Base-by-base conservation (phyloP, 2,888 invertebrate species). In the Theodoxus fluviatilis region DNA sequence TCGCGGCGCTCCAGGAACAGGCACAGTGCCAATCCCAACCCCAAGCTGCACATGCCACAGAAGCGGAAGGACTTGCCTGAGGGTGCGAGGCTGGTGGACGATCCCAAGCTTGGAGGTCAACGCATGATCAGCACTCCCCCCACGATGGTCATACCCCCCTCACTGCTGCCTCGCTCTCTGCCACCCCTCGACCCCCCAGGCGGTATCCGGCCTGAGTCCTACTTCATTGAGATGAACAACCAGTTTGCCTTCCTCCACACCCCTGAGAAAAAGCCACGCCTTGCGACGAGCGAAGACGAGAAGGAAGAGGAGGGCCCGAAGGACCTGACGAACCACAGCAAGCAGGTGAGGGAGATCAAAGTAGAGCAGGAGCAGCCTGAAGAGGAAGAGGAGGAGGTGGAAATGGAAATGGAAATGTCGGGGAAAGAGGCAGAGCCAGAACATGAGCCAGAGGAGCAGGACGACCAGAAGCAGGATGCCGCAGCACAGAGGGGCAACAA, bases 1-100 rank as follows among this genome's bases (percentile, higher is more conserved):
- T 98, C 97, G 15, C 90, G 98, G 76, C 90, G 98, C 77, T 96
- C 96, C 35, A 90, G 98, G 67, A 98, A 98, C 84, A 91, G 98
- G 2, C 98, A 98, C 88, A 96, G 96, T 87, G 97, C 98, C 12
- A 98, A 98, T 88, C 98, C 98, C 0, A 98, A 98, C 88, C 98
- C 98, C 0, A 98, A 98, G 87, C 89, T 98, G 25, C 98, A 98
- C 88, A 96, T 96, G 70, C 96, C 98, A 1, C 96, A 97, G 86
- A 89, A 96, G 78, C 90, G 96, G 73, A 90, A 97, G 79, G 97
- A 97, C 89, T 76, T 85, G 37, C 90, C 91, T 80, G 90, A 92
- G n/a, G 91, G 83, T 57, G 77, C 80, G 12, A 76, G 76, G 31
- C 70, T 80, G 12, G 69, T 80, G 52, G 80, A 80, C 70, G 79